phyloP scores from a whole-genome alignment of 1,140 invertebrate genomes.

The Muscidifurax raptorellus region DNA sequence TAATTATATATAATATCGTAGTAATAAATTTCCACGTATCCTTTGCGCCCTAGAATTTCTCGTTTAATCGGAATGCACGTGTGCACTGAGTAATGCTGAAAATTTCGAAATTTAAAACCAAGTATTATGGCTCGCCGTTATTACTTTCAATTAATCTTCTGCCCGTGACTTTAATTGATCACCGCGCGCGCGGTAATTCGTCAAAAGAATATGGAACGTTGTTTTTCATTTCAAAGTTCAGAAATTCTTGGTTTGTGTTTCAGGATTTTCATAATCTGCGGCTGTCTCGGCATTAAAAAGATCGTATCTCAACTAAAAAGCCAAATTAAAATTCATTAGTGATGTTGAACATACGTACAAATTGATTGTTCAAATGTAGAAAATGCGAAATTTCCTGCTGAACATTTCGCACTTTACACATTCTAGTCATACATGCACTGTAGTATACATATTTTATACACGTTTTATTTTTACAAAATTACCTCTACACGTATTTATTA shows the following conservation, averaged over 20 bases:
- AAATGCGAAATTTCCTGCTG: conserved; percentile 26
- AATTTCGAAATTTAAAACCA: not conserved
- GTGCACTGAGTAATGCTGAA: not conserved
- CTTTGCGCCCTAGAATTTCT: not conserved
- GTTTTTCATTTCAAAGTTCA: too few relatives aligned
- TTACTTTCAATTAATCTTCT: not conserved
- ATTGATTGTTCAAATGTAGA: conserved; percentile 38
- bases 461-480: conserved; percentile 41
- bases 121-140: not conserved
- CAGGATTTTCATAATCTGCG: not conserved
- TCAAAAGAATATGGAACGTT: not conserved
- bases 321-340: not conserved
- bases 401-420: conserved; percentile 25
- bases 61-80: not conserved
- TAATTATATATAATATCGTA: conserved; percentile 37
- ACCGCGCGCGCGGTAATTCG: not conserved
- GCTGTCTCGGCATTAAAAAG: not conserved
- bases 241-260: not conserved
- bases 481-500: conserved; percentile 14
- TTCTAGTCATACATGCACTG: not conserved
- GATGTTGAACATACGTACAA: conserved; percentile 41
- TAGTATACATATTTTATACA: conserved; percentile 35
- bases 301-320: too few relatives aligned
- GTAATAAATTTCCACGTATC: not conserved
- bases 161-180: not conserved